Conservation (phyloP, 37 sponge, comb jelly and placozoan genomes). For the Geodia barretti region DNA sequence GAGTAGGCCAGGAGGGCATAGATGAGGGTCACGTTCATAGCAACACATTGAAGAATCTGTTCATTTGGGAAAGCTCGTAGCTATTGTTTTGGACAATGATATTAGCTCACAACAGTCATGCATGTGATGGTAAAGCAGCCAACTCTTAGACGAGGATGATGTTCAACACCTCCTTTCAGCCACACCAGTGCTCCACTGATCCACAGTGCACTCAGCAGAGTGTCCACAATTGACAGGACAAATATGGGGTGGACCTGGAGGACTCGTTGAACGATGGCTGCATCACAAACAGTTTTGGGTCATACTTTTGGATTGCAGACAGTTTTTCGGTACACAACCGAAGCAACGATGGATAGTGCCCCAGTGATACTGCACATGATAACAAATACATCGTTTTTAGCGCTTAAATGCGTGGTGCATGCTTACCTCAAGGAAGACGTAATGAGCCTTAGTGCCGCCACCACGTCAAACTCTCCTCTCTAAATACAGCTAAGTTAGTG, state of each 20-base stretch:
- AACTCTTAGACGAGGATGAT: not conserved
- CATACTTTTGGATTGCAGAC: constrained; percentile 22
- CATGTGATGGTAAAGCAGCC: constrained; percentile 23
- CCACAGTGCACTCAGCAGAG: constrained; percentile 35
- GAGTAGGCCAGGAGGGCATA: constrained; percentile 38
- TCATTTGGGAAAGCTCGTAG: not conserved
- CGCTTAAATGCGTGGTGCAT: too few relatives aligned
- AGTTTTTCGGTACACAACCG: not conserved
- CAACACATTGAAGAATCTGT: constrained; percentile 42
- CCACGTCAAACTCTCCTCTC: too few relatives aligned
- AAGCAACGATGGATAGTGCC: constrained; percentile 17
- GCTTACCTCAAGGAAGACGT: too few relatives aligned
- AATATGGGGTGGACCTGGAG: constrained; percentile 56
- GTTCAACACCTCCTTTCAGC: not conserved
- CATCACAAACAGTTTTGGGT: too few relatives aligned
- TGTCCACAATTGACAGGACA: constrained; percentile 53
- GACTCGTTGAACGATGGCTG: too few relatives aligned
- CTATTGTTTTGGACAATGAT: not conserved
- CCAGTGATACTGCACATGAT: constrained; percentile 11
- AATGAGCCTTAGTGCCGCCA: too few relatives aligned
- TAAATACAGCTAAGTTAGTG: too few relatives aligned
- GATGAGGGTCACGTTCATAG: constrained; percentile 36
- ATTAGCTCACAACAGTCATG: constrained; percentile 30
- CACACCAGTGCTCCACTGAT: constrained; percentile 27
- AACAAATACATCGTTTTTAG: not conserved